Conservation (phyloP, 2,888 invertebrate species). For the Toxonevra muliebris region DNA sequence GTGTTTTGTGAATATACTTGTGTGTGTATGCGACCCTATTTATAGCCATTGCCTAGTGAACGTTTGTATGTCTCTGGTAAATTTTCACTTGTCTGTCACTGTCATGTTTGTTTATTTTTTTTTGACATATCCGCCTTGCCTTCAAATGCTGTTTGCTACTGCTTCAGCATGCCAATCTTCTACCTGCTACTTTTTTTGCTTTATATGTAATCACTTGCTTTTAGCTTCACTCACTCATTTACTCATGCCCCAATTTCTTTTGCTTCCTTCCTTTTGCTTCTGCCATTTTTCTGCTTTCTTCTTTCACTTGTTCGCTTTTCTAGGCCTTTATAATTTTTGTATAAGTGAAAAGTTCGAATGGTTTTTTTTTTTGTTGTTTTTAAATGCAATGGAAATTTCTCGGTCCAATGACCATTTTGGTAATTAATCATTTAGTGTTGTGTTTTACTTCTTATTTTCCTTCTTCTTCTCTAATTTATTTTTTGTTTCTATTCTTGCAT, state of each 20-base stretch:
- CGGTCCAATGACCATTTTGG: constrained; percentile 14
- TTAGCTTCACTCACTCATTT: too few species aligned
- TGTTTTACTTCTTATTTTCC: neutral
- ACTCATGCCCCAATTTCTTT: neutral
- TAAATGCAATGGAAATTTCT: constrained; percentile 1
- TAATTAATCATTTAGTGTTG: constrained; percentile 19
- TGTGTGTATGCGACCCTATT: too few species aligned
- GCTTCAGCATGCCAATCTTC: neutral
- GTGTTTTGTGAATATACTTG: neutral
- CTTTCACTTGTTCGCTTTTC: neutral
- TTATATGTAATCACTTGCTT: neutral
- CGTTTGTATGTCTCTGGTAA: neutral
- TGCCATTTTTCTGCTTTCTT: neutral
- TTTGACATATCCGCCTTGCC: constrained; percentile 16
- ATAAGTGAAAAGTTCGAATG: constrained; percentile 7
- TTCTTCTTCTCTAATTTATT: neutral
- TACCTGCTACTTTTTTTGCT: neutral
- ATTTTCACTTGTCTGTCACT: constrained; percentile 18
- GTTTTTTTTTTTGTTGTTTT: neutral
- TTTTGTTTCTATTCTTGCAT: too few species aligned
- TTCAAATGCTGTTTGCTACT: too few species aligned
- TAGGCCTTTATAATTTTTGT: constrained; percentile 1
- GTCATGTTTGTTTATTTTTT: constrained; percentile 3
- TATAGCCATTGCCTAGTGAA: too few species aligned
- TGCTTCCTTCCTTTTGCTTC: neutral